Evolutionary conservation across 2,888 invertebrate genomes (phyloP), one percentile per base, ranked within the genome.

Genomic region (Synanthedon vespiformis): DNA sequence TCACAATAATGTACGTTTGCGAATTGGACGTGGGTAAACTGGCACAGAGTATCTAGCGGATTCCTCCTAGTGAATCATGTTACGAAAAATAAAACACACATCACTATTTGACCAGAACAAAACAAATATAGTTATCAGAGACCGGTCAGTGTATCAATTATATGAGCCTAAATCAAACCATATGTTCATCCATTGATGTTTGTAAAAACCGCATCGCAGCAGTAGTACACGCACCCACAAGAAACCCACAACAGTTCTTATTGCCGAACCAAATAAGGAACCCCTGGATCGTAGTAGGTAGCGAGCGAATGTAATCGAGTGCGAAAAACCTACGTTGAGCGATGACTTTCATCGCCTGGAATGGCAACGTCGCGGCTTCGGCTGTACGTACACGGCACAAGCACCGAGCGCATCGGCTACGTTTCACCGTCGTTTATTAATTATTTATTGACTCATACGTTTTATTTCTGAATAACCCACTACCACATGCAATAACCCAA

Each of bases 291-390:
- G 66, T 61, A 68, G 64, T 70, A 56, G 12, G 65, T 59, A 65
- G 62, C 62, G 63, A 62, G 61, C 48, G 47, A 64, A 61, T 67
- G 72, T 68, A 63, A 58, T 62, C 61, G 62, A 58, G 63, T 65
- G 64, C 56, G 59, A 61, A 65, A 58, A 55, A 56, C 61, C 61
- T 62, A 59, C 60, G 60, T 65, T 74, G 71, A 73, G 72, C 73
- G 68, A 75, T 78, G 73, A 80, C 80, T 85, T 85, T 85, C 82
- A 80, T 84, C 76, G 81, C 74, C 71, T 72, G 74, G 79, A 78
- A 83, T 80, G 80, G 81, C 78, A 80, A 76, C 76, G 73, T 72
- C 71, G 78, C 74, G 61, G 61, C 67, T 63, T 10, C 34, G 34
- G 34, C 34, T 34, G 27, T 34, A 34, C 10, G 34, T 34, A 34